Evolutionary conservation across 1,140 invertebrate genomes (phyloP), one percentile per base, ranked within the genome.

Genomic region (Bombyx mandarina): DNA sequence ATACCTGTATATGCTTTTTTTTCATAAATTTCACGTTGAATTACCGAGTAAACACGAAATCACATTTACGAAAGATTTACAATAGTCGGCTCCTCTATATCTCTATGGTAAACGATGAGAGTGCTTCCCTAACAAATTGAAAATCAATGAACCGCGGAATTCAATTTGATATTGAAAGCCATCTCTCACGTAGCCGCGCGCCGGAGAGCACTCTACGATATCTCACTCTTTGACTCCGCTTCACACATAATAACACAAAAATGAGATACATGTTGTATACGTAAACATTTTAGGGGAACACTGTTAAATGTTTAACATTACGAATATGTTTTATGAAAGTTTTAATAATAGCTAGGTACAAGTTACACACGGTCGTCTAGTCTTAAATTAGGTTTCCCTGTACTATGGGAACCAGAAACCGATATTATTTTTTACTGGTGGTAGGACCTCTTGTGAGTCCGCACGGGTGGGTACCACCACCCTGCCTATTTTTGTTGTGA

Each of bases 151-250:
- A 88, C 82, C 85, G 80, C 82, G 78, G 86, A 88, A 89, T 88
- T 88, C 88, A 88, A 88, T 88, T 88, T 88, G 83, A 85, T 83
- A 88, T 88, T 85, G 77, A 88, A 84, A 86, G 82, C 79, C 82
- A 89, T 88, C 69, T 75, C 75, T 80, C 78, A 76, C 71, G 69
- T 70, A 70, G 67, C 65, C 62, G 70, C 66, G 68, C 63, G 72
- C 62, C 69, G 65, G 61, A 73, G 70, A 74, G 72, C 71, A 72
- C 71, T 74, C 65, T 59, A 58, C 68, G 65, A 79, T 71, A 73
- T 76, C 71, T 74, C 68, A 63, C 67, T 71, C 75, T 78, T 76
- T 79, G 75, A 79, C 73, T 78, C 67, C 68, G 69, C 69, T 75
- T 71, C 71, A 71, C 73, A 77, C 71, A 77, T 69, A 76, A 69